Conservation (phyloP, 2,113 vertebrate genomes). For the Oncorhynchus clarkii region DNA sequence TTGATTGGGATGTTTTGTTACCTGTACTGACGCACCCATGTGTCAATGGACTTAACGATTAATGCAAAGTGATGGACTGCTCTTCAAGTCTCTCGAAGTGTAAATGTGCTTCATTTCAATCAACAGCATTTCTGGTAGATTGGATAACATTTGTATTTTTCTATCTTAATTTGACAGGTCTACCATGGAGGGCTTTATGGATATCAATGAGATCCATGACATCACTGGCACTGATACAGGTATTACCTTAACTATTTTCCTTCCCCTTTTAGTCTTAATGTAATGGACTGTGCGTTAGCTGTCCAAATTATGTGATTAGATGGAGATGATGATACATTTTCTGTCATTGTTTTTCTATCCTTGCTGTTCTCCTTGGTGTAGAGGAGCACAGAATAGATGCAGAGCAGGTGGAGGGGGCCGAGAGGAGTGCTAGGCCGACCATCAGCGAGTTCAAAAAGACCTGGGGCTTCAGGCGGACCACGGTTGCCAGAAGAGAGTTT, state of each 20-base stretch:
- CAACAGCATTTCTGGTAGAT: too few species aligned
- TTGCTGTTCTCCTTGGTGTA: constrained; percentile 23
- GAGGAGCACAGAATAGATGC: constrained; percentile 71
- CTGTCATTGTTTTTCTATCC: constrained; percentile 4
- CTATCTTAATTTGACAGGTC: not conserved
- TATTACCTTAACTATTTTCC: constrained; percentile 20
- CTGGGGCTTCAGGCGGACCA: constrained; percentile 93
- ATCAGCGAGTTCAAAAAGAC: constrained; percentile 86
- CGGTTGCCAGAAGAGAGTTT: constrained; percentile 86
- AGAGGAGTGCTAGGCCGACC: constrained; percentile 73
- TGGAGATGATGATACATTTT: not conserved
- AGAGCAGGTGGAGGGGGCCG: constrained; percentile 49
- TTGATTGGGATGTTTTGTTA: too few species aligned
- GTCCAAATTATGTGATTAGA: not conserved
- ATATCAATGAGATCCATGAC: constrained; percentile 35
- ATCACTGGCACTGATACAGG: constrained; percentile 36
- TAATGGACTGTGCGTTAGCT: not conserved
- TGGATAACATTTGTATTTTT: too few species aligned
- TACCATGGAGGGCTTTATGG: constrained; percentile 62
- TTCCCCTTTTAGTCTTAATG: not conserved
- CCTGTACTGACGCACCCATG: too few species aligned
- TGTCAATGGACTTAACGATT: too few species aligned
- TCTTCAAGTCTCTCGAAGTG: too few species aligned
- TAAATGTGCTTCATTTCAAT: too few species aligned
- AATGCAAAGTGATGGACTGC: too few species aligned